phyloP scores from a whole-genome alignment of 2,888 invertebrate species.

The Phania funesta region DNA sequence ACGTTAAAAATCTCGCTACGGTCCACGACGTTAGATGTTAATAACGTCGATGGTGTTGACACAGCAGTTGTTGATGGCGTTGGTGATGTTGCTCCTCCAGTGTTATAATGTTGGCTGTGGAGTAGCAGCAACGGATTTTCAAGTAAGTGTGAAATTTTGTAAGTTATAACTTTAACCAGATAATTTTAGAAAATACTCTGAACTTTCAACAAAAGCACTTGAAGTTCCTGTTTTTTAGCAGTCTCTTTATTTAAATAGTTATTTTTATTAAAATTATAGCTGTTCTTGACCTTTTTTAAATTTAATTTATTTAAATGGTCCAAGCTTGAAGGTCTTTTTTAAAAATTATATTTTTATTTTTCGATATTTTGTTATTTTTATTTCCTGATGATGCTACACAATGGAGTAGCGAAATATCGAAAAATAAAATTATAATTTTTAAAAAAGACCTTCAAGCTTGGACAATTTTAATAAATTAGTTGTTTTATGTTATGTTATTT shows the following conservation, averaged over 20 bases:
- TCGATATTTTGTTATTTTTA: too few relatives aligned
- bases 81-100: slow-evolving; percentile 68
- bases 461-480: too few relatives aligned
- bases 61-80: slow-evolving; percentile 33
- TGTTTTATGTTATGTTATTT: neutral
- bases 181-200: slow-evolving; percentile 23
- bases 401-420: too few relatives aligned
- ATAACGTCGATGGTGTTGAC: slow-evolving; percentile 65
- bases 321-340: too few relatives aligned
- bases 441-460: too few relatives aligned
- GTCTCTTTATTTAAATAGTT: neutral
- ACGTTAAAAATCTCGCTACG: slow-evolving; percentile 79
- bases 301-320: too few relatives aligned
- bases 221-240: neutral
- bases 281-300: too few relatives aligned
- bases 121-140: slow-evolving; percentile 75
- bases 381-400: too few relatives aligned
- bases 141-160: slow-evolving; percentile 78
- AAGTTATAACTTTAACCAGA: slow-evolving; percentile 64
- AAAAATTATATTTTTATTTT: too few relatives aligned
- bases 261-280: too few relatives aligned
- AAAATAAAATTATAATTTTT: too few relatives aligned
- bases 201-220: neutral
- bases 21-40: slow-evolving; percentile 71
- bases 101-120: slow-evolving; percentile 72